phyloP scores from a whole-genome alignment of 1,140 invertebrate species.

The Drosophila erecta region DNA sequence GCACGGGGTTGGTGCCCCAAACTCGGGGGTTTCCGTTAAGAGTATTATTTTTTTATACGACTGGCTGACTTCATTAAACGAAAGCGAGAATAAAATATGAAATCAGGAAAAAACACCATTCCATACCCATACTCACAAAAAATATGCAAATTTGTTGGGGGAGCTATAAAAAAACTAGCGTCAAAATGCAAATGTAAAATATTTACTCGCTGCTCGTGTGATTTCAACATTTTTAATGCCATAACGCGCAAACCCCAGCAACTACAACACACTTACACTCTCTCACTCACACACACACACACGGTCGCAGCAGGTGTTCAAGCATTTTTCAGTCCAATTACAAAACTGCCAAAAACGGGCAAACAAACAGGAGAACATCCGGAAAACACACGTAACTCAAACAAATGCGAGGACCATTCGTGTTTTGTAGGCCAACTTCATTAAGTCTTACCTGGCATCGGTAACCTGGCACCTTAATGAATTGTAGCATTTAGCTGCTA shows the following conservation, averaged over 20 bases:
- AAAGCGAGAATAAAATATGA: conserved; percentile 49
- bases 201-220: conserved; percentile 74
- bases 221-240: conserved; percentile 79
- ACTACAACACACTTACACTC: conserved; percentile 1
- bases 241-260: conserved; percentile 44
- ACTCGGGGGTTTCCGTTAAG: conserved; percentile 34
- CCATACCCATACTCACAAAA: conserved; percentile 22
- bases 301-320: conserved; percentile 62
- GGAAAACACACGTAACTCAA: conserved; percentile 39
- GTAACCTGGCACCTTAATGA: conserved; percentile 58
- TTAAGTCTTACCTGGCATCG: conserved; percentile 48
- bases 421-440: conserved; percentile 77
- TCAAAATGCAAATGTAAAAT: conserved; percentile 82
- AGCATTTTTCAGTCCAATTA: conserved; percentile 73
- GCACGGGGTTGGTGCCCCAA: conserved; percentile 17
- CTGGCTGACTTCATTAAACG: conserved; percentile 72
- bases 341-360: conserved; percentile 66
- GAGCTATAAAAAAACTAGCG: conserved; percentile 75
- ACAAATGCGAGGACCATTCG: conserved; percentile 40
- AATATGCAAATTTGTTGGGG: conserved; percentile 71
- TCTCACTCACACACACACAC: conserved; percentile 30
- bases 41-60: conserved; percentile 38
- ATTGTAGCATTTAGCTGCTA: conserved; percentile 69
- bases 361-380: conserved; percentile 18
- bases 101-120: conserved; percentile 35